Evolutionary conservation across 2,888 invertebrate species (phyloP), one percentile per base, ranked within the genome.

Genomic region (Pristionchus fissidentatus): DNA sequence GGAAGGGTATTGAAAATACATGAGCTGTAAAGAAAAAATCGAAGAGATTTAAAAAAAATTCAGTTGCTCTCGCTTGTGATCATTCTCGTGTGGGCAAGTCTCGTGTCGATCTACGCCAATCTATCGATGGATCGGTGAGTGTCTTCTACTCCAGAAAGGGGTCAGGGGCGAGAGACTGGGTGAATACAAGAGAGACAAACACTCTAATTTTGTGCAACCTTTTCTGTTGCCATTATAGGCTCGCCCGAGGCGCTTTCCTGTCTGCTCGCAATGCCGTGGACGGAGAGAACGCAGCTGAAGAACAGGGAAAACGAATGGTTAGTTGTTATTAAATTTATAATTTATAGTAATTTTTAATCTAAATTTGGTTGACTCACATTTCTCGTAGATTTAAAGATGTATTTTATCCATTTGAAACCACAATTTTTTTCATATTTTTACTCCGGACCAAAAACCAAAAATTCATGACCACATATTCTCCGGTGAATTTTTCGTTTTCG

Each of bases 1-100:
- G n/a, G n/a, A n/a, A n/a, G n/a, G n/a, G n/a, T n/a, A n/a, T n/a
- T n/a, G n/a, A n/a, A n/a, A n/a, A n/a, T n/a, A n/a, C n/a, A n/a
- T n/a, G n/a, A n/a, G n/a, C n/a, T n/a, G n/a, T n/a, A n/a, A n/a
- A n/a, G n/a, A n/a, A n/a, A n/a, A n/a, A n/a, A n/a, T n/a, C n/a
- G n/a, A n/a, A n/a, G n/a, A n/a, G n/a, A n/a, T 26, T 46, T 46
- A 13, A 19, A 46, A 57, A 83, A 77, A 7, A 86, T 89, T 83
- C 88, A 91, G 91, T 81, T 91, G 38, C 84, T 92, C 41, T 90
- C 91, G 7, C 86, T 89, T 22, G 84, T 90, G 29, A 86, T 91
- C 62, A 88, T 90, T 13, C 91, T 92, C 86, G 85, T 90, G 62
- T 91, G 91, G 91, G 84, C 87, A 49, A 87, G 90, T 85, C 89